Evolutionary conservation across 2,113 vertebrate species (phyloP).

Genomic region (Ovibos moschatus): DNA sequence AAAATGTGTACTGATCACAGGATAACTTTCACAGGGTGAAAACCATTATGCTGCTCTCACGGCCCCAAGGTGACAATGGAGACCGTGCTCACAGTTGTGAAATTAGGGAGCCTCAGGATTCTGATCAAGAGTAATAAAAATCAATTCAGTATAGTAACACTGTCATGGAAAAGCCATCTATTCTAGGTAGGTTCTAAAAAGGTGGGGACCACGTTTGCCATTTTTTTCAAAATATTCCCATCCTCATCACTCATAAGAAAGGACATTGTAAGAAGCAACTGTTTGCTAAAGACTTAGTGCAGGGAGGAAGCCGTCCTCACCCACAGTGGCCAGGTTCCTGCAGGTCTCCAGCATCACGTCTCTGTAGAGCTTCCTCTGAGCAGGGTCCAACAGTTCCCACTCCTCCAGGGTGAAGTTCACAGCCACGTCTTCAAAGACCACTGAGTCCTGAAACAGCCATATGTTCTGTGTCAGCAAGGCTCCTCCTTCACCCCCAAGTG

Average conservation of each 20-base stretch:
- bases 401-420: conserved; percentile 7
- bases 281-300: background rate
- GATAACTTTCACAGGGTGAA: background rate
- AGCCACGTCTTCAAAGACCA: conserved; percentile 30
- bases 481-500: background rate
- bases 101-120: background rate
- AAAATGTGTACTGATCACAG: no score
- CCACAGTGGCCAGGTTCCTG: conserved; percentile 19
- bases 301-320: background rate
- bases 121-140: background rate
- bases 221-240: background rate
- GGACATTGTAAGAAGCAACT: background rate
- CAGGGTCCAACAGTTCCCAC: conserved; percentile 18
- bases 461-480: background rate
- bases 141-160: background rate
- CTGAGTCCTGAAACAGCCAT: background rate
- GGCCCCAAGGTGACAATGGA: background rate
- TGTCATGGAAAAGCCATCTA: background rate
- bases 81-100: accelerated
- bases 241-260: background rate
- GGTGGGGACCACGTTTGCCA: background rate
- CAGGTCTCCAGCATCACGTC: conserved; percentile 21
- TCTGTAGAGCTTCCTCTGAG: conserved; percentile 25
- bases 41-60: background rate
- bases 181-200: background rate